Base-by-base conservation (phyloP, 2,797 vertebrate species). In the Takifugu ocellatus region DNA sequence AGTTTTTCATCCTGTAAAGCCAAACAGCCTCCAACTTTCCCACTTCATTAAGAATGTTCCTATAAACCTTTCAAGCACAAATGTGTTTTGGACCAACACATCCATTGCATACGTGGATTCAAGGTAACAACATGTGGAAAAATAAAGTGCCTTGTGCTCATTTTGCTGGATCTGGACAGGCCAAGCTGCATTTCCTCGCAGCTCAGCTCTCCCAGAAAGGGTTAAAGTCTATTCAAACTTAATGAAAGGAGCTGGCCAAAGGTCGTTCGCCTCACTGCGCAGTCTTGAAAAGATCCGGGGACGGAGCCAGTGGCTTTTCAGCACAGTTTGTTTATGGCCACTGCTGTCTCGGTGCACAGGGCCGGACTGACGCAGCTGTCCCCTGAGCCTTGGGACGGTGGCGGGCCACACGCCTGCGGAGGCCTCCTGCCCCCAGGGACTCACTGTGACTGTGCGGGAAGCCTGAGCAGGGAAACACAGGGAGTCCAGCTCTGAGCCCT, bases 251-350 rank as follows among this genome's bases (percentile, higher is more conserved):
- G 51, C 62, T 58, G 65, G 58, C 47, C 25, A 66, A 52, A 64
- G 72, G 63, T 72, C 72, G 68, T 66, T n/a, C 25, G 46, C 66
- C 67, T 51, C 17, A 25, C 46, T 50, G 57, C 49, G 47, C 50
- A 26, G 51, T 70, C 68, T 79, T 83, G 63, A 76, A 85, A 73
- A 64, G 66, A 56, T 9, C 31, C 67, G 67, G 68, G 68, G 82
- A 81, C 72, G 73, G 46, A 61, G 80, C 86, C 85, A 87, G 84
- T 56, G 57, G 78, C 27, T 79, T 87, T 77, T 87, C 81, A 83
- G 78, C 72, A 17, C 66, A 84, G 79, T 88, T 87, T 90, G 89
- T 90, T 90, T 90, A 87, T 76, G 80, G 84, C 80, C 73, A 74
- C 84, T 87, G 85, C 68, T 61, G 77, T 78, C 66, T 82, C 24